Evolutionary conservation across 92 coral and sea anemone species (phyloP).

Genomic region (Epizoanthus rinbou): DNA sequence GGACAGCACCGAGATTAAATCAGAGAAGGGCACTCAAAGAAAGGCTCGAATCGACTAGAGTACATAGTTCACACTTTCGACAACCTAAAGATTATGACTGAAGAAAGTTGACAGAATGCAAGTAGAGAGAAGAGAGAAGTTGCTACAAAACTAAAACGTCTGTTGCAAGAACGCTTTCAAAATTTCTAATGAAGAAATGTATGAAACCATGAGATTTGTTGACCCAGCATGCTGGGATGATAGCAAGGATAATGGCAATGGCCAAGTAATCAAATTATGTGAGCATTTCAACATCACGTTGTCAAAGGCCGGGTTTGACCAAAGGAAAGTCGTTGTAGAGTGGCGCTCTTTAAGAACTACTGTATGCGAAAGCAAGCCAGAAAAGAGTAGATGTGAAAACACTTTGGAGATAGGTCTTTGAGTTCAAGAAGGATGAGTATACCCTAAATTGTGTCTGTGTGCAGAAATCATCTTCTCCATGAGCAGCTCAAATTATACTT

Average conservation of each 20-base stretch:
- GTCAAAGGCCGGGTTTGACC: slow-evolving; percentile 23
- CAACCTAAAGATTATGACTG: neutral
- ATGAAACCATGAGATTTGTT: slow-evolving; percentile 27
- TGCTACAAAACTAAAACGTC: slow-evolving; percentile 19
- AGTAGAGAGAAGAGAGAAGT: slow-evolving; percentile 21
- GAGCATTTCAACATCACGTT: slow-evolving; percentile 14
- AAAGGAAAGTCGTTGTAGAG: slow-evolving; percentile 7
- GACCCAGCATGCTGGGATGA: slow-evolving; percentile 28
- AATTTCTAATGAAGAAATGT: slow-evolving; percentile 18
- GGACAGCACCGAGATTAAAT: neutral
- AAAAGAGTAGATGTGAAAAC: neutral
- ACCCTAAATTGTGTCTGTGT: slow-evolving; percentile 16
- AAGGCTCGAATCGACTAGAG: slow-evolving; percentile 3
- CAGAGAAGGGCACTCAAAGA: slow-evolving; percentile 24
- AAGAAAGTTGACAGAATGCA: slow-evolving; percentile 21
- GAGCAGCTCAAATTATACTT: slow-evolving; percentile 32
- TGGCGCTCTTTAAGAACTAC: slow-evolving; percentile 17
- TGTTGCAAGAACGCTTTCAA: slow-evolving; percentile 20
- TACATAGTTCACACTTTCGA: slow-evolving; percentile 7
- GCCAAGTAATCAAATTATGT: slow-evolving; percentile 6
- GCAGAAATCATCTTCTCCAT: slow-evolving; percentile 11
- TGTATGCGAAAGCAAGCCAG: slow-evolving; percentile 17
- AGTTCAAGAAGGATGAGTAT: neutral
- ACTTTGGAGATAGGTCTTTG: slow-evolving; percentile 13
- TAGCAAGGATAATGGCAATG: slow-evolving; percentile 14